A percentile compares a stretch with the other conserved stretches of the same genome.
Conservation (phyloP, 2,113 vertebrate genomes). For the Monopterus albus region DNA sequence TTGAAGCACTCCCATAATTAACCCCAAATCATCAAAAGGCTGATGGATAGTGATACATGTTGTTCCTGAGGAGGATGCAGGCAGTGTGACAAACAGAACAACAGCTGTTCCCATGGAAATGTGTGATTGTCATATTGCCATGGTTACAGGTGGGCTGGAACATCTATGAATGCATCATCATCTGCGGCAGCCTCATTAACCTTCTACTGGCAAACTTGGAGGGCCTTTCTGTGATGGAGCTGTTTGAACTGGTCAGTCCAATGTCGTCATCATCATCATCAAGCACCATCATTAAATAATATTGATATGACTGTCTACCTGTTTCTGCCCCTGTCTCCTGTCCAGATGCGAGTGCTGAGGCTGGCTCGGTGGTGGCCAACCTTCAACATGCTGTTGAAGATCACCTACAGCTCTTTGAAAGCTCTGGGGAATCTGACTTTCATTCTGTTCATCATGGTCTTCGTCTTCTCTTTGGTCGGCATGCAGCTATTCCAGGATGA, state of each 20-base stretch:
- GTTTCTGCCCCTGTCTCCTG: not conserved
- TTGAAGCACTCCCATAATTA: too few relatives aligned
- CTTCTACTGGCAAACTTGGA: slow-evolving; percentile 83
- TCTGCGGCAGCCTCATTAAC: slow-evolving; percentile 87
- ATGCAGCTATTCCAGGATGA: slow-evolving; percentile 91
- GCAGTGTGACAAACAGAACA: too few relatives aligned
- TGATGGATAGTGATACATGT: too few relatives aligned
- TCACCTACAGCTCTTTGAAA: slow-evolving; percentile 87
- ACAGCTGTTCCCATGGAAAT: not conserved
- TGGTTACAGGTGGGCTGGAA: slow-evolving; percentile 89
- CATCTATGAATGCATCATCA: slow-evolving; percentile 89
- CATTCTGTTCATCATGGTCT: slow-evolving; percentile 89
- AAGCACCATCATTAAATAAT: not conserved
- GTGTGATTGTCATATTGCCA: not conserved
- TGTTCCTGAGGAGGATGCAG: too few relatives aligned
- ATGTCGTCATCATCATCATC: not conserved
- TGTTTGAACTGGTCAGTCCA: slow-evolving; percentile 85
- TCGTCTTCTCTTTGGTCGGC: slow-evolving; percentile 90
- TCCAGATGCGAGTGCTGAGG: slow-evolving; percentile 90
- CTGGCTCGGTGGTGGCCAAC: slow-evolving; percentile 93
- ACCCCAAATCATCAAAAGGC: too few relatives aligned
- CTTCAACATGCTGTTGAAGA: slow-evolving; percentile 90
- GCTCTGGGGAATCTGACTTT: slow-evolving; percentile 89
- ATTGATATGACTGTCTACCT: not conserved
- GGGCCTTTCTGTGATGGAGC: slow-evolving; percentile 86